Conservation (phyloP, 2,888 invertebrate genomes). For the Limnephilus auricula region DNA sequence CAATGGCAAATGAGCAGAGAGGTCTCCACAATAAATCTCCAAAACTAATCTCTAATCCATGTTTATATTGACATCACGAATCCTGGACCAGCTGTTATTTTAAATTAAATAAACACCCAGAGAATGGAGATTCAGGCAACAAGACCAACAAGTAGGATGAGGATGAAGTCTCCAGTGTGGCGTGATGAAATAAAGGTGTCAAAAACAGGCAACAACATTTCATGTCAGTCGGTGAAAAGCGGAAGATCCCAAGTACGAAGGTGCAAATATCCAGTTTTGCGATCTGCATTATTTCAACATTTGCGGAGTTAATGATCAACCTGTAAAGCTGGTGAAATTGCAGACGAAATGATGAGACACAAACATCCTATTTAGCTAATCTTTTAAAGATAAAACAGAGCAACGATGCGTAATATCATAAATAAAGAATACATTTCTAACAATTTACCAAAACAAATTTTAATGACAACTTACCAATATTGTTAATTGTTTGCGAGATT, state of each 20-base stretch:
- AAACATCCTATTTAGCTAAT: background rate
- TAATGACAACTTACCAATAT: slow-evolving; percentile 32
- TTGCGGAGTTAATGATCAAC: background rate
- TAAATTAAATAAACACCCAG: background rate
- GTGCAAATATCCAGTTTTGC: background rate
- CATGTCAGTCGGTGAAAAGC: background rate
- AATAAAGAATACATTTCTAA: background rate
- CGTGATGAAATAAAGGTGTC: background rate
- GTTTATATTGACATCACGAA: background rate
- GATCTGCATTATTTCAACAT: background rate
- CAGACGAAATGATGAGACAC: background rate
- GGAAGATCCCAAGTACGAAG: background rate
- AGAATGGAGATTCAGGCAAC: background rate
- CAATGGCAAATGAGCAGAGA: background rate
- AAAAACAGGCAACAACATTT: background rate
- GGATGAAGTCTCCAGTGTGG: background rate
- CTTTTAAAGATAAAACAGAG: background rate
- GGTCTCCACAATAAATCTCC: background rate
- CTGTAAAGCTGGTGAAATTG: background rate
- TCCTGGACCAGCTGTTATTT: background rate
- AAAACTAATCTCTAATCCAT: background rate
- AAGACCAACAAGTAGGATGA: background rate
- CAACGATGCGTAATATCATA: background rate
- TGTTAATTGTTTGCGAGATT: slow-evolving; percentile 7
- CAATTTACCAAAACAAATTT: slow-evolving; percentile 35